Conservation (phyloP, 2,113 vertebrate genomes). For the Azemiops feae region DNA sequence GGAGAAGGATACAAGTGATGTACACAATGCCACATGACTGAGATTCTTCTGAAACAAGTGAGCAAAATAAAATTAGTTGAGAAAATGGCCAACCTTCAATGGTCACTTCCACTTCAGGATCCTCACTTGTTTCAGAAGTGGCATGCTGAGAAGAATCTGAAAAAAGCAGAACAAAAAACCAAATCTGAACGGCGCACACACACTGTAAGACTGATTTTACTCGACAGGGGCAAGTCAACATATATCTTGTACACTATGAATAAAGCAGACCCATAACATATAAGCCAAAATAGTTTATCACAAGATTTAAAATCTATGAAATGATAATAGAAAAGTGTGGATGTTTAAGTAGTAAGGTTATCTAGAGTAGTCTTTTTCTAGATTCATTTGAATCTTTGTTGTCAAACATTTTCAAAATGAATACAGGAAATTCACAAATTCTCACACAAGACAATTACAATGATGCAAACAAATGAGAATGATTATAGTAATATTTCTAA, state of each 20-base stretch:
- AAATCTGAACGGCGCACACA: slow-evolving; percentile 21
- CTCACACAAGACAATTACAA: not conserved
- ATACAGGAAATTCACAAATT: slow-evolving; percentile 13
- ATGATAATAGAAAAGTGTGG: slow-evolving; percentile 15
- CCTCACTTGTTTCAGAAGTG: slow-evolving; percentile 72
- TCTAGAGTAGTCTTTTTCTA: slow-evolving; percentile 5
- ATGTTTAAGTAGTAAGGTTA: slow-evolving; percentile 25
- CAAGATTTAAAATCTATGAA: slow-evolving; percentile 28
- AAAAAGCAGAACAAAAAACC: slow-evolving; percentile 52
- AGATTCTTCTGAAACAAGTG: slow-evolving; percentile 38
- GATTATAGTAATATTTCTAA: not conserved
- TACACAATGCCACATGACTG: slow-evolving; percentile 37
- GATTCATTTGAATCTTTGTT: slow-evolving; percentile 29
- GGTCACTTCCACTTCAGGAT: slow-evolving; percentile 80
- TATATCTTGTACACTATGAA: not conserved
- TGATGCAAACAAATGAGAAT: not conserved
- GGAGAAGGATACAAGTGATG: slow-evolving; percentile 2
- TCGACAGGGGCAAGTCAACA: slow-evolving; percentile 26
- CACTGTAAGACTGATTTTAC: not conserved
- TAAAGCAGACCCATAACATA: slow-evolving; percentile 4
- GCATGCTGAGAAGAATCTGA: slow-evolving; percentile 67
- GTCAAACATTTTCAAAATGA: slow-evolving; percentile 21
- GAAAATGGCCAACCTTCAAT: slow-evolving; percentile 73
- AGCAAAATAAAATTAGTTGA: slow-evolving; percentile 32
- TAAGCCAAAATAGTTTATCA: not conserved